phyloP scores from a whole-genome alignment of 2,888 invertebrate species.

The Xanthia icteritia region DNA sequence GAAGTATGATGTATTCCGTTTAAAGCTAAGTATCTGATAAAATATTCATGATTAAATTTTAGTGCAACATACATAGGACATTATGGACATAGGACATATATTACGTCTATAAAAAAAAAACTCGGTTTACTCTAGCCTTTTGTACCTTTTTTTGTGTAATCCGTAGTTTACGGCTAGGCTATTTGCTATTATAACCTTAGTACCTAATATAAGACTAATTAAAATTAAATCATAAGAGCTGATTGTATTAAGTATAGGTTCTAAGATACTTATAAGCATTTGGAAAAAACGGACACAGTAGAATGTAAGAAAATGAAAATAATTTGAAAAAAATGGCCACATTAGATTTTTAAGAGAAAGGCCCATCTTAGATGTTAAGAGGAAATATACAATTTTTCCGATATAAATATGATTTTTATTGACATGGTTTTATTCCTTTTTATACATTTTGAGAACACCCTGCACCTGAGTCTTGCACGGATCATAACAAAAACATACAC shows the following conservation, averaged over 20 bases:
- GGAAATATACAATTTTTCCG: constrained; percentile 67
- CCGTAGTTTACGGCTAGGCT: constrained; percentile 62
- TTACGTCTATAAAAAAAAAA: neutral
- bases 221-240: constrained; percentile 50
- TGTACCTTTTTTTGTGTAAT: constrained; percentile 63
- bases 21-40: too few species aligned
- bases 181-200: constrained; percentile 62
- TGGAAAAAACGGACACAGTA: constrained; percentile 66
- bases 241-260: constrained; percentile 60
- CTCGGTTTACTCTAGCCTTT: constrained; percentile 25
- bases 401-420: constrained; percentile 59
- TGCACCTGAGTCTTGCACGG: too few species aligned
- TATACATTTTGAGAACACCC: neutral
- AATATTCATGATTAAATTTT: neutral
- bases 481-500: neutral
- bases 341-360: constrained; percentile 52
- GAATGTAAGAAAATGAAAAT: constrained; percentile 55
- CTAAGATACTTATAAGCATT: constrained; percentile 67
- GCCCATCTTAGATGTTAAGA: constrained; percentile 63
- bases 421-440: neutral
- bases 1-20: neutral
- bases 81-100: too few species aligned
- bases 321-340: constrained; percentile 52
- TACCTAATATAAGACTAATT: constrained; percentile 70
- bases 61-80: too few species aligned